Conservation (phyloP, 2,888 invertebrate species). For the Andrena camellia region DNA sequence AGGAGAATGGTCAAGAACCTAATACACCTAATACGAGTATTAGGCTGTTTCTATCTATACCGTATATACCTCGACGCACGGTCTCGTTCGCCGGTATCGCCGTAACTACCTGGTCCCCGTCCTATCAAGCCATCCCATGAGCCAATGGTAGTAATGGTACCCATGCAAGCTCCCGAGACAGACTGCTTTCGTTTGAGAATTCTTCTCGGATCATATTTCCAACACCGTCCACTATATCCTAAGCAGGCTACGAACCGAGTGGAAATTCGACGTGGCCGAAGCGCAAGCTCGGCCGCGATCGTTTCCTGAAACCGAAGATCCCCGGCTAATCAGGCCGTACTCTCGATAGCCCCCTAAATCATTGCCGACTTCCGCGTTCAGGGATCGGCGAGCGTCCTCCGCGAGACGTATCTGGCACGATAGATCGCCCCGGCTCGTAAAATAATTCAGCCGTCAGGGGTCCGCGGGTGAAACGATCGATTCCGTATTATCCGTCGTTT, state of each 20-base stretch:
- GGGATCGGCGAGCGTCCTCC: conserved; percentile 35
- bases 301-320: conserved; percentile 29
- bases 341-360: conserved; percentile 34
- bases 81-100: neutral
- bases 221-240: too few relatives aligned
- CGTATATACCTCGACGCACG: conserved; percentile 55
- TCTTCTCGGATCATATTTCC: too few relatives aligned
- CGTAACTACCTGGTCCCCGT: neutral
- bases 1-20: conserved; percentile 76
- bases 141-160: too few relatives aligned
- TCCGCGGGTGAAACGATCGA: conserved; percentile 59
- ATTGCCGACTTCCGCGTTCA: conserved; percentile 46
- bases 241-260: neutral
- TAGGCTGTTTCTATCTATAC: conserved; percentile 56
- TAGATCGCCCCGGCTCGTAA: conserved; percentile 34
- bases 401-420: conserved; percentile 34
- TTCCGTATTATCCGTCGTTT: conserved; percentile 68
- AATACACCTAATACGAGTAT: conserved; percentile 71
- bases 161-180: too few relatives aligned
- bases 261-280: neutral
- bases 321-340: conserved; percentile 31
- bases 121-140: neutral
- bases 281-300: conserved; percentile 8
- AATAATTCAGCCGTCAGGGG: conserved; percentile 32
- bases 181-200: too few relatives aligned